Evolutionary conservation across 2,113 vertebrate genomes (phyloP).

Genomic region (Sturnus vulgaris): DNA sequence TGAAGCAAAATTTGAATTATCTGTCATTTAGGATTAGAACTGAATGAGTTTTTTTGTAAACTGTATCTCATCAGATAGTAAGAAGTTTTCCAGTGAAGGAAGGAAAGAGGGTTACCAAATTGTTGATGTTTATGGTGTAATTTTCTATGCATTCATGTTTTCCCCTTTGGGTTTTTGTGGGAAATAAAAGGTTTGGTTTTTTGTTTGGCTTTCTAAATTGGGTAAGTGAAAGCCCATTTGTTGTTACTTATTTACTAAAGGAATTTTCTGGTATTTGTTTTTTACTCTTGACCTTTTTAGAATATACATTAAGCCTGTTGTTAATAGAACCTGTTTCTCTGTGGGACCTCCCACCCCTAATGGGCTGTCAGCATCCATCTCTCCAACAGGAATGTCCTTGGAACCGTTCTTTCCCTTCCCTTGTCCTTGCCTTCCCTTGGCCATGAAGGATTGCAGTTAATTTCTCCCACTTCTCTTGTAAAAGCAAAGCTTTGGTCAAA

Average conservation of each 20-base stretch:
- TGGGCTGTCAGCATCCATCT: neutral
- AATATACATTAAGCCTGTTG: neutral
- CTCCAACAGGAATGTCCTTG: neutral
- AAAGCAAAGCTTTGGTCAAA: neutral
- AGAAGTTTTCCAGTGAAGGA: neutral
- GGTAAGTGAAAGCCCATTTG: neutral
- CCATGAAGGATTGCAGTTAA: neutral
- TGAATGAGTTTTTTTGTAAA: neutral
- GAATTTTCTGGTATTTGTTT: neutral
- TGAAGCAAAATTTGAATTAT: neutral
- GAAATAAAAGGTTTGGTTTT: neutral
- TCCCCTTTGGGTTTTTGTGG: neutral
- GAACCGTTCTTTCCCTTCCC: neutral
- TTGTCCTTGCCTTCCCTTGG: neutral
- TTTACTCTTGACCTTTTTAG: neutral
- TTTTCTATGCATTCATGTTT: accelerated
- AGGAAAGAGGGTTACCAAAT: too few relatives aligned
- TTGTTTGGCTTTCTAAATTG: neutral
- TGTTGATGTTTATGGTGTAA: neutral
- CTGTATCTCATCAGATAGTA: accelerated
- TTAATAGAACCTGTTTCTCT: neutral
- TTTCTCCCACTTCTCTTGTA: neutral
- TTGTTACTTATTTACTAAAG: neutral
- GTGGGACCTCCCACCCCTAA: accelerated
- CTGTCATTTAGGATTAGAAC: neutral